phyloP scores from a whole-genome alignment of 1,140 invertebrate genomes.

The Bombus sylvicola region DNA sequence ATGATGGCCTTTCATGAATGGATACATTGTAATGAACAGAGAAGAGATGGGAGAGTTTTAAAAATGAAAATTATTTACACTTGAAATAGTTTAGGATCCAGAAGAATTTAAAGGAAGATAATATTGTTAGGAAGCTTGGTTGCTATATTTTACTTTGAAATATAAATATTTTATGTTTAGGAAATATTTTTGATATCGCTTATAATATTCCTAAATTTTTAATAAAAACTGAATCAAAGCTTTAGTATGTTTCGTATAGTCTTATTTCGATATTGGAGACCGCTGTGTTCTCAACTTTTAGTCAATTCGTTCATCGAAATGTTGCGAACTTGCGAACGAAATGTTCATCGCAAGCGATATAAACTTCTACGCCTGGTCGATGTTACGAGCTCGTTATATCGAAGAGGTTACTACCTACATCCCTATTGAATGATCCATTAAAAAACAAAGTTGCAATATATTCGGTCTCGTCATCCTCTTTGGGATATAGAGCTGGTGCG shows the following conservation, averaged over 20 bases:
- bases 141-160: too few species aligned
- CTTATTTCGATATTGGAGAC: neutral
- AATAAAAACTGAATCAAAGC: neutral
- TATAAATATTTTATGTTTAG: too few species aligned
- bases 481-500: neutral
- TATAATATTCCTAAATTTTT: neutral
- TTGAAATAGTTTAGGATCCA: too few species aligned
- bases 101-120: too few species aligned
- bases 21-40: neutral
- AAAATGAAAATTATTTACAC: too few species aligned
- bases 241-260: neutral
- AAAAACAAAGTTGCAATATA: neutral
- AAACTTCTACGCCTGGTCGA: neutral
- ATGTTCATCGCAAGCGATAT: neutral
- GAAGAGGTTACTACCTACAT: neutral
- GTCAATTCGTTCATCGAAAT: neutral
- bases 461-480: neutral
- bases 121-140: too few species aligned
- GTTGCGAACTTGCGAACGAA: too few species aligned
- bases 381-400: neutral
- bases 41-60: too few species aligned
- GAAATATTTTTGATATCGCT: too few species aligned
- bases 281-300: neutral
- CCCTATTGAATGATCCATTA: neutral
- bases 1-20: neutral